Evolutionary conservation across 2,888 invertebrate species (phyloP), one percentile per base, ranked within the genome.

Genomic region (Tenthredo mesomela): DNA sequence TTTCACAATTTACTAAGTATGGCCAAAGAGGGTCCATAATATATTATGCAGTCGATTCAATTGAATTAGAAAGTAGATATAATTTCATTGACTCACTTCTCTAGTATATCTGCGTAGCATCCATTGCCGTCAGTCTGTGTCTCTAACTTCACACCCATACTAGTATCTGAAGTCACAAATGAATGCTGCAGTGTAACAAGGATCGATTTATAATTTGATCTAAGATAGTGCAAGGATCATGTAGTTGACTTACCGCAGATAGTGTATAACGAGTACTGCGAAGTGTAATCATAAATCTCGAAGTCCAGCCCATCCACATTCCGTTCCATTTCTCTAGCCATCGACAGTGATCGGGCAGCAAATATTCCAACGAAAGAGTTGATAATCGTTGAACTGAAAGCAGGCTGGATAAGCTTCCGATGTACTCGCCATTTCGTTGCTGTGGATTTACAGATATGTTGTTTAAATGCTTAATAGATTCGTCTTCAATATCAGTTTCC

Each of bases 291-390:
- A 10, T 40, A 40, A n/a, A 73, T 40, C 6, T 40, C 40, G 71
- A 73, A 73, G 33, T 73, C 71, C 7, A 43, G 40, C 6, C 71
- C 71, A 33, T 73, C 40, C n/a, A 73, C 21, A 9, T 43, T 37
- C n/a, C 9, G 43, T 29, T 18, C 40, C 71, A 73, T 73, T 73
- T 40, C 15, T n/a, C 5, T 6, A 21, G 29, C 71, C 71, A 43
- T 21, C 7, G 18, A n/a, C 37, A 10, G 5, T 12, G 71, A 73
- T 43, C 7, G 37, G 33, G 71, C 37, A 21, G 71, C 71, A 40
- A 73, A 73, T 40, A 40, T 40, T 1, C n/a, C 71, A 73, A 73
- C 71, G 71, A 40, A 73, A 7, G 71, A 73, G 15, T 73, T 21
- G 12, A 73, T 43, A 43, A 73, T 43, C 43, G 43, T 43, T 10